Base-by-base conservation (phyloP, 2,797 vertebrate species). In the Microcaecilia unicolor region DNA sequence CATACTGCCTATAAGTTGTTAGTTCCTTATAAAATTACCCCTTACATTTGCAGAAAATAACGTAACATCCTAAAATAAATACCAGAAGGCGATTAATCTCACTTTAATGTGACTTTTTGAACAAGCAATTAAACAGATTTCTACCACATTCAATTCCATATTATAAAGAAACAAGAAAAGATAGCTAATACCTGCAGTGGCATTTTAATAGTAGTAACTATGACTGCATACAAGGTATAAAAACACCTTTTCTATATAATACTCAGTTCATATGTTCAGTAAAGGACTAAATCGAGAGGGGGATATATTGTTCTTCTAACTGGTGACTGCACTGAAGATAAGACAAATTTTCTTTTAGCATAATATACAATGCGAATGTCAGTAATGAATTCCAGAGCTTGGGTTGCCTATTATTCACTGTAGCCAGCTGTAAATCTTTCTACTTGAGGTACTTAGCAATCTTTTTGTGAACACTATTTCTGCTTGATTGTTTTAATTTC, bases 401-500 rank as follows among this genome's bases (percentile, higher is more conserved):
- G 37, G 49, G 46, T 64, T 67, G 67, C 47, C 39, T 52, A 9
- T 65, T 62, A 53, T 52, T 68, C 37, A 53, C 56, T 13, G 12
- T 63, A 67, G 45, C 61, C 76, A 66, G 67, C 48, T 64, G 64
- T 61, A 58, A 56, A 15, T 67, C 55, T 74, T 65, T 52, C 33
- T 70, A 21, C n/a, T n/a, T 41, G 56, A 80, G 72, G 50, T 52
- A 51, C 69, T 78, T 66, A 66, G 80, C 69, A 75, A 52, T 60
- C 57, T 67, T 59, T 70, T 62, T 77, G 64, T 60, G 55, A 68
- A 76, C 73, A 64, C 51, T 67, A 58, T 80, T n/a, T 83, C 71
- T 77, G 77, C 75, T 81, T 83, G 63, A 72, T 71, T 68, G 52
- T 64, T 53, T 72, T 78, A 67, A 64, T 66, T 46, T 55, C 74